Evolutionary conservation across 2,113 vertebrate species (phyloP).

Genomic region (Lipotes vexillifer): DNA sequence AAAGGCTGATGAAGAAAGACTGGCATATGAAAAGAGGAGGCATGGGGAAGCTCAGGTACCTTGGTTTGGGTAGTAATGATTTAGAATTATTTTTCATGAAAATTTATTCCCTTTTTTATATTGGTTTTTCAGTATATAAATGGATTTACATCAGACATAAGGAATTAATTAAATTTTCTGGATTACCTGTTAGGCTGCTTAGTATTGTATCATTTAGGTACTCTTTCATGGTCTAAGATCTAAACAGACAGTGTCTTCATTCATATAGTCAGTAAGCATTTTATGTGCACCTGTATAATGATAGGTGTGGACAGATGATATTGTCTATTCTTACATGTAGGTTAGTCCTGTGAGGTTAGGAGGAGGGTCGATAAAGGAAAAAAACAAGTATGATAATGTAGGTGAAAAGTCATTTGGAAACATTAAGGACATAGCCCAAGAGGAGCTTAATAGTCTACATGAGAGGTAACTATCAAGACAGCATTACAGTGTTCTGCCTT

Average conservation of each 20-base stretch:
- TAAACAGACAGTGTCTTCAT: neutral
- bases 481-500: neutral
- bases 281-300: neutral
- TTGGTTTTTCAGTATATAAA: neutral
- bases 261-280: neutral
- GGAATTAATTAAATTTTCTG: neutral
- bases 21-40: slow-evolving; percentile 86
- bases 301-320: neutral
- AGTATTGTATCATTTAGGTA: neutral
- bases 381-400: neutral
- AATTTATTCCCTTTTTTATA: neutral
- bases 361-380: neutral
- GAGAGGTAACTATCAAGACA: neutral
- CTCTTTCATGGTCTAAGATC: neutral
- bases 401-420: neutral
- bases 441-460: neutral
- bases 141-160: neutral
- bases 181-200: neutral
- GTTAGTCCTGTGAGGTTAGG: neutral
- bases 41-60: slow-evolving; percentile 89
- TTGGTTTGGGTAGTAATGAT: neutral
- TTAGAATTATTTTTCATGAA: neutral
- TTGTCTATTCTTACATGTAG: neutral
- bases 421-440: neutral
- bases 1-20: slow-evolving; percentile 85